These are phyloP conservation scores for Osmoderma eremita DNA, from an alignment of 2,888 invertebrate species.

Conservation along the genomic window DNA sequence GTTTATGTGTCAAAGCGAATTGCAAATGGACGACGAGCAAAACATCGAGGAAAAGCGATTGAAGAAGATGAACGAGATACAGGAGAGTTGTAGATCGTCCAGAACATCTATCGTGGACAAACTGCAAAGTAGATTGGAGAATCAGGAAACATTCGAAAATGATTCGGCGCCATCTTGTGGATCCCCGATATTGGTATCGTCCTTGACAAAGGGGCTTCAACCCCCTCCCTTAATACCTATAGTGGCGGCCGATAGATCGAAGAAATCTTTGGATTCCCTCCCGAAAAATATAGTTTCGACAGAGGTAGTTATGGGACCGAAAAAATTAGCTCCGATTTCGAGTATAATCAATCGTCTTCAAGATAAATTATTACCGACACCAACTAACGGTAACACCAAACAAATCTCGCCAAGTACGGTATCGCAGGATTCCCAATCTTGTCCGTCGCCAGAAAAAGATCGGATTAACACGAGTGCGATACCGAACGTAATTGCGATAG, in stretches of 20 bases:
- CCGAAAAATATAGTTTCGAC: slow-evolving; percentile 5
- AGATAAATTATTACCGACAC: slow-evolving; percentile 45
- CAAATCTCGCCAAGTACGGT: neutral
- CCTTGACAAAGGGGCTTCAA: neutral
- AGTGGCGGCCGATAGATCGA: slow-evolving; percentile 4
- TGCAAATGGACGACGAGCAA: slow-evolving; percentile 60
- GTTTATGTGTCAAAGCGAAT: slow-evolving; percentile 43
- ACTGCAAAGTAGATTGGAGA: slow-evolving; percentile 36
- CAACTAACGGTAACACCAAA: slow-evolving; percentile 45
- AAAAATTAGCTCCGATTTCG: slow-evolving; percentile 40
- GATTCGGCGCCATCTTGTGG: neutral
- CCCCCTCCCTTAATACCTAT: slow-evolving; percentile 19
- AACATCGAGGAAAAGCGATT: slow-evolving; percentile 65
- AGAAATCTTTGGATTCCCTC: slow-evolving; percentile 28
- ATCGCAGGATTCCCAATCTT: neutral
- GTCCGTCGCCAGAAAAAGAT: neutral
- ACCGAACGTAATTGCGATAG: slow-evolving; percentile 38
- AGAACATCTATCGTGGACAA: slow-evolving; percentile 49
- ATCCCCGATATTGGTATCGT: neutral
- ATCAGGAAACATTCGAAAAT: neutral
- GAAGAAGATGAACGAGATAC: slow-evolving; percentile 66
- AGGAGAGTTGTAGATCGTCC: slow-evolving; percentile 54
- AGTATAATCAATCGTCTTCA: slow-evolving; percentile 47
- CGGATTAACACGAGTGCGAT: too few species aligned
- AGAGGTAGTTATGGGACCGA: slow-evolving; percentile 21